Conservation (phyloP, 2,888 invertebrate genomes). For the Ommatoiulus sabulosus region DNA sequence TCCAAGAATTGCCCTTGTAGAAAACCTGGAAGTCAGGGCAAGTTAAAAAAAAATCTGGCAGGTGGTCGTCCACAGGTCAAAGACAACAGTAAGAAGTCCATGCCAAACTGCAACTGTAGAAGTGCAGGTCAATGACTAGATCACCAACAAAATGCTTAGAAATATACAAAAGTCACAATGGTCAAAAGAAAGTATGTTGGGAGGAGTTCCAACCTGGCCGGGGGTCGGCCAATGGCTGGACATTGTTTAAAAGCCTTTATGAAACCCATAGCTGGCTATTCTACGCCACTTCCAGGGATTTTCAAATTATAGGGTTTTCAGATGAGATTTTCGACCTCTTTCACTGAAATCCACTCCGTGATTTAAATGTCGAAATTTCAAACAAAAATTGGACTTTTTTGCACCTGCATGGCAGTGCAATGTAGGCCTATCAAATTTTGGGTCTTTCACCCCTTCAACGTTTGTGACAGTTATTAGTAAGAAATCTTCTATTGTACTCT, state of each 20-base stretch:
- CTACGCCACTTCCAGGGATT: conserved; percentile 17
- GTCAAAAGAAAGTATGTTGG: conserved; percentile 11
- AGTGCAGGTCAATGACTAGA: conserved; percentile 25
- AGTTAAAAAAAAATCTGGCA: not conserved
- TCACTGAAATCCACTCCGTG: conserved; percentile 28
- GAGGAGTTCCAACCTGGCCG: not conserved
- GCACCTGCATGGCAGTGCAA: not conserved
- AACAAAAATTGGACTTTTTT: conserved; percentile 9
- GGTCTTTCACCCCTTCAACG: conserved; percentile 31
- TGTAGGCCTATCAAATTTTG: not conserved
- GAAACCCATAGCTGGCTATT: not conserved
- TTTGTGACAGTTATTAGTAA: conserved; percentile 20
- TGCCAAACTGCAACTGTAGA: not conserved
- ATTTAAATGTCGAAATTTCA: conserved; percentile 40
- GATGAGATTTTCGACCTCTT: conserved; percentile 43
- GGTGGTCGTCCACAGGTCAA: conserved; percentile 40
- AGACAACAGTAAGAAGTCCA: not conserved
- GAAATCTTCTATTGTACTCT: conserved; percentile 9
- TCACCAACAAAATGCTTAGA: conserved; percentile 1
- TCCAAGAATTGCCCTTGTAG: not conserved
- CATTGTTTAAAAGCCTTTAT: conserved; percentile 36
- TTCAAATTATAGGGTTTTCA: conserved; percentile 43
- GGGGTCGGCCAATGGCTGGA: conserved; percentile 43
- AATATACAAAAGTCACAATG: conserved; percentile 15
- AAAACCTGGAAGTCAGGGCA: conserved; percentile 14